Evolutionary conservation across 2,113 vertebrate genomes (phyloP).

Genomic region (Lota lota): DNA sequence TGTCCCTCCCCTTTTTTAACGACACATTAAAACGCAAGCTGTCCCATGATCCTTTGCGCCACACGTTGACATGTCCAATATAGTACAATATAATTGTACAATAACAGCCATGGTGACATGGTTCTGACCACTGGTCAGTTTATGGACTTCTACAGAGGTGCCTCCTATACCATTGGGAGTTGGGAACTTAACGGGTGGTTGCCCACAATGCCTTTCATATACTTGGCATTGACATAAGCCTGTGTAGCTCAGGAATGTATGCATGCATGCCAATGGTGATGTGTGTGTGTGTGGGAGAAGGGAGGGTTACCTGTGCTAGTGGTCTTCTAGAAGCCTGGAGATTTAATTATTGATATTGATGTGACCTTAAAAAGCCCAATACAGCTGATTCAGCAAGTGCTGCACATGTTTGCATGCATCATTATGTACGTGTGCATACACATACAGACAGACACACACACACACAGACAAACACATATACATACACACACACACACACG

Average conservation of each 20-base stretch:
- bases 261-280: not conserved
- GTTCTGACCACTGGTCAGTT: no score
- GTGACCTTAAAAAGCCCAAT: slow-evolving; percentile 52
- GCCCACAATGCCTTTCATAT: slow-evolving; percentile 23
- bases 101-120: no score
- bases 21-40: no score
- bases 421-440: slow-evolving; percentile 17
- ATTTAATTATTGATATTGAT: slow-evolving; percentile 69
- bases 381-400: slow-evolving; percentile 52
- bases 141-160: no score
- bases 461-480: slow-evolving; percentile 21
- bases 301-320: slow-evolving; percentile 49
- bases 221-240: not conserved
- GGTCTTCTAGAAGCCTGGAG: slow-evolving; percentile 55
- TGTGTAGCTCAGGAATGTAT: slow-evolving; percentile 1
- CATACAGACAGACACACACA: no score
- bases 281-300: slow-evolving; percentile 29
- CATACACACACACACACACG: slow-evolving; percentile 6
- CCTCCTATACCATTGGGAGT: no score
- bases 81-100: no score
- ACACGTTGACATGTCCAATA: no score
- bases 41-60: no score
- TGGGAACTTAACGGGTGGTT: no score
- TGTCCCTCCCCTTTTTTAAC: no score
- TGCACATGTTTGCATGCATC: slow-evolving; percentile 23